Evolutionary conservation across 2,797 vertebrate species (phyloP), one percentile per base, ranked within the genome.

Genomic region (Neosilurus hyrtlii): DNA sequence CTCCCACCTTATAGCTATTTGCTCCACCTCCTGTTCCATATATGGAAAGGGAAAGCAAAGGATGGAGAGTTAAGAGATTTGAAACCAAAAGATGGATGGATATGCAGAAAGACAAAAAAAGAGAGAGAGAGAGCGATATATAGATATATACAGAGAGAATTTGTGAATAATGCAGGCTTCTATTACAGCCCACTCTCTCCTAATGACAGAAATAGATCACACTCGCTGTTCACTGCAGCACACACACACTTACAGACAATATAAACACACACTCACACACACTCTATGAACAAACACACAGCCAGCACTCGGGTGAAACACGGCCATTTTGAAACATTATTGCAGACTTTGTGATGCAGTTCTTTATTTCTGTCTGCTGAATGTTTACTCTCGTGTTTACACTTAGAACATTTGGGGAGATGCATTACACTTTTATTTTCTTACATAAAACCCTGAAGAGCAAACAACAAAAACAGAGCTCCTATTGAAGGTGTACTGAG

Each of bases 121-220:
- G 2, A 6, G 2, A 6, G 2, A 6, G 79, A 56, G 52, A 57
- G 68, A 57, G 65, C 18, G 4, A 49, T 84, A 81, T 83, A 83
- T 10, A 72, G 83, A 66, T 73, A 84, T 85, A 57, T 35, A 73
- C 70, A 74, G 49, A 67, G 52, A 37, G 11, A 89, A 86, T 83
- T 73, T 87, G 89, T 94, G 92, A 94, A 94, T 94, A 92, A 94
- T 94, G 90, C 91, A 94, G 86, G 81, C 89, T 86, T 91, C 90
- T 90, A 92, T 93, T 93, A 93, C 90, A 93, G 90, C 92, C 90
- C 85, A 87, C 89, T 86, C 88, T 92, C 83, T 91, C 35, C 86
- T 93, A 92, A 94, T 91, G 91, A 91, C 92, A 91, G 89, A 93
- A 91, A 93, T 86, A 92, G 91, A 94, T 92, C 91, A 92, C 89